Conservation (phyloP, 2,113 vertebrate genomes). For the Myocastor coypus region DNA sequence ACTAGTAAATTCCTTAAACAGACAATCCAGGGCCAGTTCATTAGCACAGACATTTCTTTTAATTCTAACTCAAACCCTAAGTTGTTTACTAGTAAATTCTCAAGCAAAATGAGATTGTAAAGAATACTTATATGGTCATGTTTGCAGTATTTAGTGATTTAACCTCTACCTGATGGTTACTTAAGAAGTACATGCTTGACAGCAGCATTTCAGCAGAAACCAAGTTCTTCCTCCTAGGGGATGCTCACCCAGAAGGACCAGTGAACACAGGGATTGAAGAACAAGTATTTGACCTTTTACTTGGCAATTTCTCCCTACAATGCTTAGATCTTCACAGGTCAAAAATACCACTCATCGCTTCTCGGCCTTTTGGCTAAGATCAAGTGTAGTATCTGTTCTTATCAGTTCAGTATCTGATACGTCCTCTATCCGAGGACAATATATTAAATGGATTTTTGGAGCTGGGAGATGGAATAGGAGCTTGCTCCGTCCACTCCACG, state of each 20-base stretch:
- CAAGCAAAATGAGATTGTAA: constrained; percentile 37
- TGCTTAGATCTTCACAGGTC: background rate
- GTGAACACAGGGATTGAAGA: background rate
- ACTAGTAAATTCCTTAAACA: constrained; percentile 13
- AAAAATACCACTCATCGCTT: background rate
- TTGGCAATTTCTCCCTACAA: background rate
- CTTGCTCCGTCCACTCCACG: no score
- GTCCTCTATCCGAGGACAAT: no score
- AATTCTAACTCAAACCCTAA: constrained; percentile 33
- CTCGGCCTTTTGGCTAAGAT: no score
- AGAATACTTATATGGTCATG: background rate
- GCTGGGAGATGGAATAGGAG: no score
- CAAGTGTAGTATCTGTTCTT: no score
- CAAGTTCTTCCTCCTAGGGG: background rate
- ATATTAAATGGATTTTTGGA: no score
- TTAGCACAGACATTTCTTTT: constrained; percentile 35
- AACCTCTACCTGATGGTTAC: constrained; percentile 24
- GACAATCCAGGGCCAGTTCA: background rate
- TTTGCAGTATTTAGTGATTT: constrained; percentile 37
- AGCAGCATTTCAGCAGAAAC: background rate
- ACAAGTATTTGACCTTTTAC: background rate
- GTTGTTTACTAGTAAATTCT: constrained; percentile 31
- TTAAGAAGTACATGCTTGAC: constrained; percentile 48
- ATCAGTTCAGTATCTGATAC: no score
- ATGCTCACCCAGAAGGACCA: background rate